A percentile compares a stretch with the other conserved stretches of the same genome.
phyloP scores from a whole-genome alignment of 2,888 invertebrate species.

The Aleiodes leptofemur region DNA sequence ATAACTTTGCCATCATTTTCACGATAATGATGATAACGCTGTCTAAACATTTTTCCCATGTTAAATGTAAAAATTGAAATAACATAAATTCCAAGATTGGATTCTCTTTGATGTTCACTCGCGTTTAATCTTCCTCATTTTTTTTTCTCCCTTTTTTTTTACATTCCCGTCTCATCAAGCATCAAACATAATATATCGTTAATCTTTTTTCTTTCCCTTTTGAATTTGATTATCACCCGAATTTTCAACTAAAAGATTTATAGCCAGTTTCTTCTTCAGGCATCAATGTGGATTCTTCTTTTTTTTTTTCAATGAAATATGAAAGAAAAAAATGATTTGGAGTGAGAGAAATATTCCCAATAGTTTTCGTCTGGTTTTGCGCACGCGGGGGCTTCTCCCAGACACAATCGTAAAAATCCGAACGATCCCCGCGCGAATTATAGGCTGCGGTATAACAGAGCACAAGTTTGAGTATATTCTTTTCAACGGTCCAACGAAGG shows the following conservation, averaged over 20 bases:
- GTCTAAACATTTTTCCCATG: slow-evolving; percentile 38
- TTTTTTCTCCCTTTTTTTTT: slow-evolving; percentile 7
- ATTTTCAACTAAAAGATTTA: slow-evolving; percentile 55
- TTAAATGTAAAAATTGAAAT: slow-evolving; percentile 26
- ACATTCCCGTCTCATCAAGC: slow-evolving; percentile 17
- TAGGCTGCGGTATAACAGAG: slow-evolving; percentile 68
- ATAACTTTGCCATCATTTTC: slow-evolving; percentile 41
- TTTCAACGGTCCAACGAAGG: slow-evolving; percentile 28
- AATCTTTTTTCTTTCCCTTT: slow-evolving; percentile 41
- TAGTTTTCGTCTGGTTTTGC: slow-evolving; percentile 50
- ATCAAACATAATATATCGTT: slow-evolving; percentile 39
- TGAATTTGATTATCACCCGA: slow-evolving; percentile 62
- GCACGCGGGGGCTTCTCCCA: slow-evolving; percentile 64
- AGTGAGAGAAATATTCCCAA: slow-evolving; percentile 31
- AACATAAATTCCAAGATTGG: slow-evolving; percentile 9
- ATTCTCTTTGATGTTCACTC: slow-evolving; percentile 21
- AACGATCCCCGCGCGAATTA: slow-evolving; percentile 73
- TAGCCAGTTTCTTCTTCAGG: slow-evolving; percentile 46
- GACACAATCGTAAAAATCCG: slow-evolving; percentile 74
- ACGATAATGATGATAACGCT: slow-evolving; percentile 46
- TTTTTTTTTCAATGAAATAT: background rate
- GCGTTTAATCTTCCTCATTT: background rate
- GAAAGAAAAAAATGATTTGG: background rate
- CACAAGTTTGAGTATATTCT: slow-evolving; percentile 40
- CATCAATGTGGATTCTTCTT: slow-evolving; percentile 33